Conservation (phyloP, 2,797 vertebrate genomes). For the Phrynocephalus guinanensis region DNA sequence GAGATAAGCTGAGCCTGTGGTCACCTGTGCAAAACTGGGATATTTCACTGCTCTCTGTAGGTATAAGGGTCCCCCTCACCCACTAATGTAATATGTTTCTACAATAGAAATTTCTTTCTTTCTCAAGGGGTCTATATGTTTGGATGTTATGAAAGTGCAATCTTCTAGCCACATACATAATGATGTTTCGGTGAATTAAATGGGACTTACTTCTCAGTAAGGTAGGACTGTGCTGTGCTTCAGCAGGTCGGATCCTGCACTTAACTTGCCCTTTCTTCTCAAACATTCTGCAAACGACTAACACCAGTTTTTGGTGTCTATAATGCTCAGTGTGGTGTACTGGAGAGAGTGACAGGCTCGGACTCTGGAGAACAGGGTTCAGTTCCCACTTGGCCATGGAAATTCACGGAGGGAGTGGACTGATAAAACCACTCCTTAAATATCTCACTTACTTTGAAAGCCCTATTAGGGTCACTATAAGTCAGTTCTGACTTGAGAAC, state of each 20-base stretch:
- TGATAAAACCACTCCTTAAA: too few species aligned
- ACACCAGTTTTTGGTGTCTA: too few species aligned
- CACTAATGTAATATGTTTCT: not conserved
- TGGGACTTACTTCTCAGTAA: not conserved
- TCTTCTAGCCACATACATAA: not conserved
- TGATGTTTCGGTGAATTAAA: not conserved
- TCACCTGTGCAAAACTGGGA: too few species aligned
- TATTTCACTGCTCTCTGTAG: not conserved
- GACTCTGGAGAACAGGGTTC: too few species aligned
- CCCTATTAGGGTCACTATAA: too few species aligned
- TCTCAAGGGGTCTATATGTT: not conserved
- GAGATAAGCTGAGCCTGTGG: too few species aligned
- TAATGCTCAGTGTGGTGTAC: too few species aligned
- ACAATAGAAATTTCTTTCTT: not conserved
- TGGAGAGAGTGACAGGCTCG: too few species aligned
- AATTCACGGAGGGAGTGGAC: too few species aligned
- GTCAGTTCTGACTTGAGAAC: too few species aligned
- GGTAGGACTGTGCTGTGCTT: not conserved
- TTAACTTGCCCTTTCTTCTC: not conserved
- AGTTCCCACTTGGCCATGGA: too few species aligned
- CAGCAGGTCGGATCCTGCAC: not conserved
- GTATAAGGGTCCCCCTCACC: not conserved
- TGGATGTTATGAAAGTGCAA: not conserved
- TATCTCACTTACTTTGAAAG: too few species aligned
- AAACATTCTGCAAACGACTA: not conserved